phyloP scores from a whole-genome alignment of 2,888 invertebrate species.

The Microplitis deprimator region DNA sequence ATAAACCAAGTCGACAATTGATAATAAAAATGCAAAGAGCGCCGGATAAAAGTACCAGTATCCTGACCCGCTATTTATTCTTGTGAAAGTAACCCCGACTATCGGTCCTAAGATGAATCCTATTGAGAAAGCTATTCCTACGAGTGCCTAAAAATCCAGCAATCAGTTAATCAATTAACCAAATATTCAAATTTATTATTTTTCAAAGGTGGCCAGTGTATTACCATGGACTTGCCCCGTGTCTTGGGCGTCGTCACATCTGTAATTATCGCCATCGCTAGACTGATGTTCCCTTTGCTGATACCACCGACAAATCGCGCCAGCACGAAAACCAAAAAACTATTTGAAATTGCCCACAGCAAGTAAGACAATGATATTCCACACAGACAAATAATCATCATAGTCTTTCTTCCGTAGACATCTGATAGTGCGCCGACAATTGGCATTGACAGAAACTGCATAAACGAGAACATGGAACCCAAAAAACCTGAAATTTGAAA shows the following conservation, averaged over 20 bases:
- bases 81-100: slow-evolving; percentile 92
- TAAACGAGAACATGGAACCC: slow-evolving; percentile 95
- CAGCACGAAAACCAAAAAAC: slow-evolving; percentile 91
- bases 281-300: slow-evolving; percentile 96
- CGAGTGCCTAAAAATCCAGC: slow-evolving; percentile 82
- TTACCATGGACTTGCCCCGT: slow-evolving; percentile 95
- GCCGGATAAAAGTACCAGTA: slow-evolving; percentile 89
- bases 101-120: slow-evolving; percentile 98
- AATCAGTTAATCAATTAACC: slow-evolving; percentile 24
- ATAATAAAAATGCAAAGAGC: slow-evolving; percentile 81
- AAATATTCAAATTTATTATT: neutral
- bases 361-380: slow-evolving; percentile 90
- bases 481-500: slow-evolving; percentile 68
- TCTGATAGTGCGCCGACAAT: slow-evolving; percentile 96
- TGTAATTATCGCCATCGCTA: slow-evolving; percentile 95
- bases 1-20: slow-evolving; percentile 84
- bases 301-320: slow-evolving; percentile 95
- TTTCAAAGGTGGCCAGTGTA: slow-evolving; percentile 21
- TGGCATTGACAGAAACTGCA: slow-evolving; percentile 96
- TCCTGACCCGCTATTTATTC: slow-evolving; percentile 74
- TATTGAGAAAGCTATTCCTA: slow-evolving; percentile 96
- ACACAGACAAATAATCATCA: slow-evolving; percentile 89
- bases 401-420: slow-evolving; percentile 91
- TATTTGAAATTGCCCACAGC: slow-evolving; percentile 90
- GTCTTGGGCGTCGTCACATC: slow-evolving; percentile 89